phyloP scores from a whole-genome alignment of 2,113 vertebrate species.

The Rhegmatorhina hoffmannsi region DNA sequence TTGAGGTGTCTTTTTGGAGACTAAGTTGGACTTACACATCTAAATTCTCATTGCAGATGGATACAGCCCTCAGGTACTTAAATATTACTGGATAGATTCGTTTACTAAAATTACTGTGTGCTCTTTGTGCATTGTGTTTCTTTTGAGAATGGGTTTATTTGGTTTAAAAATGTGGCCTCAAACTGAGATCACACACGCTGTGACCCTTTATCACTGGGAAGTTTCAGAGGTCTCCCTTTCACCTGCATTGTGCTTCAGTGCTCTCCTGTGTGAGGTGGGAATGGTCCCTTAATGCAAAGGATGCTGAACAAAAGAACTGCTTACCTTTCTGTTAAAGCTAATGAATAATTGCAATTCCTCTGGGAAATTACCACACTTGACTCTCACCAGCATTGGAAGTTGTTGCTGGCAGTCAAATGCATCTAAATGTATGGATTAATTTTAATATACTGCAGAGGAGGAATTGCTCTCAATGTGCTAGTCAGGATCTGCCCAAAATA shows the following conservation, averaged over 20 bases:
- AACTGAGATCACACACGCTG: background rate
- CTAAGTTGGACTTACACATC: background rate
- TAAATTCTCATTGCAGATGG: background rate
- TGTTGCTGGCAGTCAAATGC: slow-evolving; percentile 1
- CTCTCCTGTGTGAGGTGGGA: background rate
- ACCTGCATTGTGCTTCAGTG: background rate
- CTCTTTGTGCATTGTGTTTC: background rate
- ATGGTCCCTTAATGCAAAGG: background rate
- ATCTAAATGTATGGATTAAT: slow-evolving; percentile 34
- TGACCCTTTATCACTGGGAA: background rate
- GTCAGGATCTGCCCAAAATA: background rate
- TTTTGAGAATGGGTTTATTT: background rate
- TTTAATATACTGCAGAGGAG: background rate
- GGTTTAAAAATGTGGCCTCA: background rate
- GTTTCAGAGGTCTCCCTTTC: background rate
- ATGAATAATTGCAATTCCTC: slow-evolving; percentile 10
- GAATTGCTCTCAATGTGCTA: background rate
- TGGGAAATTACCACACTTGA: slow-evolving; percentile 27
- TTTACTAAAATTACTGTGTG: background rate
- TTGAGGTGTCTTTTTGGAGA: background rate
- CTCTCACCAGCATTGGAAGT: background rate
- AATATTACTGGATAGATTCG: background rate
- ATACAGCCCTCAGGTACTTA: background rate
- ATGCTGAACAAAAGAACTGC: background rate
- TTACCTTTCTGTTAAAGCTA: background rate